Conservation (phyloP, 2,113 vertebrate genomes). For the Bos javanicus region DNA sequence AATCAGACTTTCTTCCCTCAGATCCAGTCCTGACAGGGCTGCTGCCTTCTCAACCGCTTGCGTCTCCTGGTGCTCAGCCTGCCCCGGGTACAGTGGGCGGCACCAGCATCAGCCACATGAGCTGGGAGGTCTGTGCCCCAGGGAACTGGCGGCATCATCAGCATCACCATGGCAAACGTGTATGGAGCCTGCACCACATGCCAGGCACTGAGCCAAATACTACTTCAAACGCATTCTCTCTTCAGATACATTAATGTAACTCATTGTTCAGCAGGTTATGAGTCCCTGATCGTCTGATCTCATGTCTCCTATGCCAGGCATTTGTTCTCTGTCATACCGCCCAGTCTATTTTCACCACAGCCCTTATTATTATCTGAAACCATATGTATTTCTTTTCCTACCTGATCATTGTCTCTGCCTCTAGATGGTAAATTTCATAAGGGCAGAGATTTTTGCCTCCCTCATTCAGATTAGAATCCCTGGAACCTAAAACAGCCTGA, state of each 20-base stretch:
- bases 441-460: neutral
- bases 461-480: neutral
- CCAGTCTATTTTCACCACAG: neutral
- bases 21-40: neutral
- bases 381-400: neutral
- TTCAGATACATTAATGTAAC: rapidly evolving
- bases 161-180: neutral
- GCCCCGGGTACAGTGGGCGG: neutral
- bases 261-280: neutral
- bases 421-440: neutral
- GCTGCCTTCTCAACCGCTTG: rapidly evolving
- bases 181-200: rapidly evolving
- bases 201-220: neutral
- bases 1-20: conserved; percentile 28
- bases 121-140: neutral
- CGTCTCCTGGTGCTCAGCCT: neutral
- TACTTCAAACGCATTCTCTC: neutral
- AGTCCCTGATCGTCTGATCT: neutral
- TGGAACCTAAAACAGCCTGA: neutral
- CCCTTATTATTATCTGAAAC: neutral
- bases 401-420: neutral
- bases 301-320: rapidly evolving
- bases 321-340: neutral
- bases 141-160: rapidly evolving
- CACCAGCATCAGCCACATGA: neutral